These are phyloP conservation scores for Antechinus flavipes DNA, from an alignment of 2,113 vertebrate genomes.

Conservation along the genomic window DNA sequence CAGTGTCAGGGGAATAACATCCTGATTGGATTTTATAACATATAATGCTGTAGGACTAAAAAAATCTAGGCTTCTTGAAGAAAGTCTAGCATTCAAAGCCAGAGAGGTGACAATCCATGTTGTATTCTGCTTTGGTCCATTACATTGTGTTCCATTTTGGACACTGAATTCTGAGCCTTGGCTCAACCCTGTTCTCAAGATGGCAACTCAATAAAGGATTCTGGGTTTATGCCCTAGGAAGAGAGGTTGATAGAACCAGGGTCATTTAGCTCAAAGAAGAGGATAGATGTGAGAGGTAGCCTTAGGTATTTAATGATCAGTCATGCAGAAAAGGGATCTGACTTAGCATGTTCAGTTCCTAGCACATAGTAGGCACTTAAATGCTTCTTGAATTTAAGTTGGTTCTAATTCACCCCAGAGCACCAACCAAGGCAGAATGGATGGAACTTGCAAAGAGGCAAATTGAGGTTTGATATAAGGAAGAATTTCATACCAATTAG, in stretches of 20 bases:
- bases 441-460: background rate
- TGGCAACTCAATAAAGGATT: background rate
- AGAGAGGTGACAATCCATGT: background rate
- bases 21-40: background rate
- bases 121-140: background rate
- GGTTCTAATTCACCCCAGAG: background rate
- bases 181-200: background rate
- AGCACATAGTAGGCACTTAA: background rate
- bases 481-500: background rate
- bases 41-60: background rate
- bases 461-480: background rate
- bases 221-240: background rate
- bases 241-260: background rate
- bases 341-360: background rate
- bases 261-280: background rate
- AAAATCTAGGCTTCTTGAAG: background rate
- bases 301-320: background rate
- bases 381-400: background rate
- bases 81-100: background rate
- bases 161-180: background rate
- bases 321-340: background rate
- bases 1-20: background rate
- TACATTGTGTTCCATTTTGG: background rate
- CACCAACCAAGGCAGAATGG: background rate
- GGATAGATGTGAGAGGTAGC: background rate